Evolutionary conservation across 2,113 vertebrate genomes (phyloP), one percentile per base, ranked within the genome.

Genomic region (Brienomyrus brachyistius): DNA sequence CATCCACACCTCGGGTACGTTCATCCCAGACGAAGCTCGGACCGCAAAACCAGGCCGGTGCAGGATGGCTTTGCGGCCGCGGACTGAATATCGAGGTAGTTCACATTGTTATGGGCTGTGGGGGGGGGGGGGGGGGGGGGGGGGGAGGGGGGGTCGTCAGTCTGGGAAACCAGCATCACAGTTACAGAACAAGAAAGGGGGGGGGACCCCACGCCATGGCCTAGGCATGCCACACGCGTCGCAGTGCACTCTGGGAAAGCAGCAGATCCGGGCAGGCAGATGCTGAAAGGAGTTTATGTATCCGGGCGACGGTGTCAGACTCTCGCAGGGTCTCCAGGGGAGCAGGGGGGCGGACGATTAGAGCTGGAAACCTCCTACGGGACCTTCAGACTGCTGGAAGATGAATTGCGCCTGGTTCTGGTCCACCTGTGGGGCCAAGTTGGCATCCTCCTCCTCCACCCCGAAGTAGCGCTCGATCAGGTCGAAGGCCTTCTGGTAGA

Each of bases 401-500:
- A 98, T 94, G 93, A 97, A 98, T 92, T 98, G 98, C 51, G 96
- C 97, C 59, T 98, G 97, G 92, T 90, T 96, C 94, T 97, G 97
- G 95, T 98, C 97, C 93, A 98, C 97, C 90, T 97, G 97, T 47
- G 97, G 98, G 31, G 94, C 97, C 92, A 98, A 95, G 92, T 91
- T 97, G 43, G 96, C 94, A 43, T 98, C 97, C 48, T 98, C 97
- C 50, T 98, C 98, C 94, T 98, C 97, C 0, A 97, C 97, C 31
- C 97, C 97, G 62, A 97, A 98, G 92, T 97, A 98, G 94, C 96
- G 97, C 92, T 97, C 97, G 90, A 97, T 97, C 90, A 97, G 94
- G 94, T 97, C 97, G 92, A 97, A 98, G 89, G 97, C 97, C 93
- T 98, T 98, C 91, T 97, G 97, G 92, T 97, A 97, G 93, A 98